These are phyloP conservation scores for Pteromalus puparum DNA, from an alignment of 1,140 invertebrate genomes.

Conservation along the genomic window DNA sequence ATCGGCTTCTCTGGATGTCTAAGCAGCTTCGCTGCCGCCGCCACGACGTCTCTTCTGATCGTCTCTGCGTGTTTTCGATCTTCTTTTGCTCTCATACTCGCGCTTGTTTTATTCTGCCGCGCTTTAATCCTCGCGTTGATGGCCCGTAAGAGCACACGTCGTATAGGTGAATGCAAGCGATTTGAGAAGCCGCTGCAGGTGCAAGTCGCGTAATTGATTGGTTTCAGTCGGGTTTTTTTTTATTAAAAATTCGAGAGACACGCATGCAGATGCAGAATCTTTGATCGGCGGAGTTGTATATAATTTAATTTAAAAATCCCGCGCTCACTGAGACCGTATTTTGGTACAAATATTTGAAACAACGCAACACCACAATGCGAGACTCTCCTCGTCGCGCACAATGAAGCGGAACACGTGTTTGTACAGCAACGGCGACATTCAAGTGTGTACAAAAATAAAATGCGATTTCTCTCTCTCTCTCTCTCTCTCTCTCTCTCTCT, in stretches of 20 bases:
- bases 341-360: too few species aligned
- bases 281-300: too few species aligned
- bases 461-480: neutral
- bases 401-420: too few species aligned
- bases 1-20: slow-evolving; percentile 41
- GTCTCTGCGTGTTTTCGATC: neutral
- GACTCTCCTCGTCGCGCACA: too few species aligned
- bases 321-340: too few species aligned
- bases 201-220: neutral
- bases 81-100: slow-evolving; percentile 11
- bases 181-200: neutral
- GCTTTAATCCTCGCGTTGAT: neutral
- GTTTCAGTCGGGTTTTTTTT: neutral
- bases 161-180: slow-evolving; percentile 5
- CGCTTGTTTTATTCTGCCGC: too few species aligned
- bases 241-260: too few species aligned
- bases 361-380: too few species aligned
- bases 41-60: slow-evolving; percentile 6
- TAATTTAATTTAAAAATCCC: neutral
- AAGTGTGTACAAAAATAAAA: too few species aligned
- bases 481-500: too few species aligned
- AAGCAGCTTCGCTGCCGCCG: slow-evolving; percentile 32
- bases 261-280: too few species aligned
- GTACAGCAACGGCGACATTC: too few species aligned
- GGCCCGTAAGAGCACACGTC: slow-evolving; percentile 14